A percentile compares a stretch with the other conserved stretches of the same genome.
Evolutionary conservation across 2,797 vertebrate genomes (phyloP).

Genomic region (Gastrophryne carolinensis): DNA sequence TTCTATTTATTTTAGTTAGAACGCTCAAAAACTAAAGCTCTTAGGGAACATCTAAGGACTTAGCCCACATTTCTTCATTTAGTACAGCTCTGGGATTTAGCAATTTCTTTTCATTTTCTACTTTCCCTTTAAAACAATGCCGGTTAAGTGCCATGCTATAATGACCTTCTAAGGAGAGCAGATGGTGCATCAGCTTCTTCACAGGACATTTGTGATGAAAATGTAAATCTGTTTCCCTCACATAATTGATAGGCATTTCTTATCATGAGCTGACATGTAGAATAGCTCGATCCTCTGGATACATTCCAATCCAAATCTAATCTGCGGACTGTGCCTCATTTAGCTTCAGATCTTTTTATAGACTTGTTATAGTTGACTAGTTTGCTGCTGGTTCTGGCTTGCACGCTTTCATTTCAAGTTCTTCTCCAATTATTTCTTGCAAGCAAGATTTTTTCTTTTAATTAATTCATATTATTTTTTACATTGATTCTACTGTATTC

Average conservation of each 20-base stretch:
- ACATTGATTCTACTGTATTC: too few species aligned
- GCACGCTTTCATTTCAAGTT: too few species aligned
- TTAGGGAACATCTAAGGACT: neutral
- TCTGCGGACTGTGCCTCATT: conserved; percentile 57
- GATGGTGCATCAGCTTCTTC: conserved; percentile 63
- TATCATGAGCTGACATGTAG: conserved; percentile 71
- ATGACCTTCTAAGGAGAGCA: conserved; percentile 62
- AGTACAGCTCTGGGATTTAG: neutral
- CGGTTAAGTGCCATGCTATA: conserved; percentile 41
- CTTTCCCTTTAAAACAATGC: conserved; percentile 17
- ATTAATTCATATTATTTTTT: too few species aligned
- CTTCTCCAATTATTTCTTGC: neutral
- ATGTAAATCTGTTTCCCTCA: conserved; percentile 67
- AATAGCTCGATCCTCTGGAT: conserved; percentile 62
- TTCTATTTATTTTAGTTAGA: neutral
- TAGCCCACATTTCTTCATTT: neutral
- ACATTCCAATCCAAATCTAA: conserved; percentile 63
- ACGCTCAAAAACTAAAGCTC: neutral
- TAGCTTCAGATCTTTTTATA: conserved; percentile 32
- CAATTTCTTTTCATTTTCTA: conserved; percentile 2
- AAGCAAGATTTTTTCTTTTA: neutral
- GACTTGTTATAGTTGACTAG: conserved; percentile 22
- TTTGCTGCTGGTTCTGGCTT: neutral
- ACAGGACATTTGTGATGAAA: conserved; percentile 66
- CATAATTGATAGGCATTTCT: conserved; percentile 74